phyloP scores from a whole-genome alignment of 2,888 invertebrate genomes.

The Coenonympha arcania region DNA sequence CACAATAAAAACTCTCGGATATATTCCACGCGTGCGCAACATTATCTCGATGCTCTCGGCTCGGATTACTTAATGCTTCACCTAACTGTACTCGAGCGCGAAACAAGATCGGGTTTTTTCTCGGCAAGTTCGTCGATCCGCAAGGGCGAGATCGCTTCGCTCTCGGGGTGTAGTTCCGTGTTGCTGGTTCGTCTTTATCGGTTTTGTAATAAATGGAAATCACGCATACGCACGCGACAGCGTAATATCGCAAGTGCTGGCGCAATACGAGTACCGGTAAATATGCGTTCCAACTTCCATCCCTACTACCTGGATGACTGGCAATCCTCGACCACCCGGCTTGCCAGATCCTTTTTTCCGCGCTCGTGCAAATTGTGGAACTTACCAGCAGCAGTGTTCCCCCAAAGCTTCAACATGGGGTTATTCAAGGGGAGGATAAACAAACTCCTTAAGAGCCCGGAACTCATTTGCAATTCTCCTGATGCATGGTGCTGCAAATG shows the following conservation, averaged over 20 bases:
- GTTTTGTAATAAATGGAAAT: constrained; percentile 10
- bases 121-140: constrained; percentile 63
- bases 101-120: constrained; percentile 70
- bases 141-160: constrained; percentile 37
- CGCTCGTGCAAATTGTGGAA: too few species aligned
- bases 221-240: background rate
- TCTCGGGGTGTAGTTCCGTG: constrained; percentile 44
- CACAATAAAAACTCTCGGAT: constrained; percentile 69
- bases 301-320: too few species aligned
- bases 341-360: too few species aligned
- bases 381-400: too few species aligned
- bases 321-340: too few species aligned
- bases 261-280: background rate
- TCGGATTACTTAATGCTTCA: constrained; percentile 71
- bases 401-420: too few species aligned
- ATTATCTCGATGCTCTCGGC: constrained; percentile 68
- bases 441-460: too few species aligned
- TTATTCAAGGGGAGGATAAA: too few species aligned
- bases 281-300: too few species aligned
- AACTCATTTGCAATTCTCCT: too few species aligned
- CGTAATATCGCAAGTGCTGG: background rate
- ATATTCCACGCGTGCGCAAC: constrained; percentile 74
- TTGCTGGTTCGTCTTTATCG: constrained; percentile 20
- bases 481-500: too few species aligned
- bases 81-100: constrained; percentile 67